Evolutionary conservation across 2,113 vertebrate species (phyloP), one percentile per base, ranked within the genome.

Genomic region (Greenwoodochromis staneri): DNA sequence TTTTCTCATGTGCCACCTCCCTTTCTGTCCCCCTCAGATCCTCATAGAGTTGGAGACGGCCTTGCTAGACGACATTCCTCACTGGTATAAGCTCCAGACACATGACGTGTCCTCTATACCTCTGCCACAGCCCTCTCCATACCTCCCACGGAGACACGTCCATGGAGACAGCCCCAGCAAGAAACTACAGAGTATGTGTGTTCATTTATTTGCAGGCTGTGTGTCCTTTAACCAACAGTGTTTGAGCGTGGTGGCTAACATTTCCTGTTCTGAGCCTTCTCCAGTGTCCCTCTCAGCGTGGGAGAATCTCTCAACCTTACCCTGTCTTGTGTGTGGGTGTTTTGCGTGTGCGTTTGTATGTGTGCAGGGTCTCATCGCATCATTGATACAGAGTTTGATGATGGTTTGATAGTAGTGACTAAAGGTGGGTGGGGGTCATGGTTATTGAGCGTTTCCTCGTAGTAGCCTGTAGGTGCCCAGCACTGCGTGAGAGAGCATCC

Each of bases 361-460:
- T 90, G 85, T 96, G 89, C 98, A 99, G 99, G 98, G 97, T 99
- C 99, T 95, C 98, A 98, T 95, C 98, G 98, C 97, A 98, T 99
- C 98, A 98, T 97, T 98, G 98, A 99, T 95, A 97, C 98, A 97
- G 99, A 99, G 97, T 98, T 98, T 97, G 98, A 99, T 98, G 98
- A 99, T 98, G 98, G 97, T 97, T 98, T 99, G 97, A 97, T 98
- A 96, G 97, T 98, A 96, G 97, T 98, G 94, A 96, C 96, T 96
- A 96, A 97, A 99, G 98, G 98, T 99, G 97, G 97, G 98, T 98
- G 97, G 96, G 96, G 95, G 96, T 95, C 96, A 97, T 97, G 97
- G 94, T 95, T 95, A 91, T 93, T 92, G 94, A 95, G 47, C 29
- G 29, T 84, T 59, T 80, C 1, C 49, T 80, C 55, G 92, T 96